These are phyloP conservation scores for Labeo catla DNA, from an alignment of 2,113 vertebrate genomes.

Conservation along the genomic window DNA sequence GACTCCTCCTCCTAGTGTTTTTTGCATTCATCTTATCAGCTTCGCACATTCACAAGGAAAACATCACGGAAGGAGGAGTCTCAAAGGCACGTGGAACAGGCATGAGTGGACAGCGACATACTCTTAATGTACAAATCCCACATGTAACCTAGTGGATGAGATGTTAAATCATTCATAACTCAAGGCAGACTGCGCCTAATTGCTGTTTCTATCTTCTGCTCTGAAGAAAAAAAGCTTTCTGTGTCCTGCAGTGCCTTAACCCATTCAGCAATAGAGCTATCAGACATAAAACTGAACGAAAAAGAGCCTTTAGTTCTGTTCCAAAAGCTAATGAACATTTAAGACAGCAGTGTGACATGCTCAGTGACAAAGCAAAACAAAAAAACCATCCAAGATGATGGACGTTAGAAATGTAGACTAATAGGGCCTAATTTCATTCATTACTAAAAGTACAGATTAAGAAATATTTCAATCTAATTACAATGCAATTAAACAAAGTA, in stretches of 20 bases:
- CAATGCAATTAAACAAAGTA: neutral
- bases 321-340: neutral
- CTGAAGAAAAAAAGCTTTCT: constrained; percentile 35
- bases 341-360: neutral
- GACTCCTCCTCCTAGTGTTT: constrained; percentile 17
- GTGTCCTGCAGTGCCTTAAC: constrained; percentile 28
- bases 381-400: neutral
- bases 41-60: constrained; percentile 25
- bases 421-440: neutral
- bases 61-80: constrained; percentile 18
- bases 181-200: constrained; percentile 20
- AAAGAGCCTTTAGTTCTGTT: neutral
- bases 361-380: neutral
- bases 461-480: neutral
- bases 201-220: constrained; percentile 44
- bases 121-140: neutral
- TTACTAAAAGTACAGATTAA: neutral
- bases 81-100: neutral
- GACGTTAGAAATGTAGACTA: neutral
- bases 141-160: neutral
- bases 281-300: neutral
- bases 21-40: neutral
- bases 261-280: neutral
- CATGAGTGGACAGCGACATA: neutral
- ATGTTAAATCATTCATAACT: constrained; percentile 50